Evolutionary conservation across 2,888 invertebrate genomes (phyloP).

Genomic region (Mactromeris polynyma): DNA sequence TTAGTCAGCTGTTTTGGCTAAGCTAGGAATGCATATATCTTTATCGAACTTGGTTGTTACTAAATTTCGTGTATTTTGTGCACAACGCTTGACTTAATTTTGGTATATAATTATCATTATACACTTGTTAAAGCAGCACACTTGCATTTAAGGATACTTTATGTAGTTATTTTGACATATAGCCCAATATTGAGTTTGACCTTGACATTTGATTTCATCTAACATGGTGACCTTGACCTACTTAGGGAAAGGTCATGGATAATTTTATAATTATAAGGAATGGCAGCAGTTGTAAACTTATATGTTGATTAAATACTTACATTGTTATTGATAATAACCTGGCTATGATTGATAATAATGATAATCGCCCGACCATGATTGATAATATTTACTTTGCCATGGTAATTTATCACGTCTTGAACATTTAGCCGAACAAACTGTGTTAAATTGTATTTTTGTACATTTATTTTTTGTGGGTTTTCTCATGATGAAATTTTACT

Average conservation of each 20-base stretch:
- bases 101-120: neutral
- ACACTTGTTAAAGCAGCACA: neutral
- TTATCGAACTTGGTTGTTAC: neutral
- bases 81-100: neutral
- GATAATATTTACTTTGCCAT: neutral
- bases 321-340: neutral
- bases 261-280: neutral
- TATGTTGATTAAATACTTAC: constrained; percentile 7
- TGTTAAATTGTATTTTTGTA: neutral
- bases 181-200: neutral
- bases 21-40: neutral
- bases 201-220: neutral
- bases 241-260: neutral
- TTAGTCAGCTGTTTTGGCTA: neutral
- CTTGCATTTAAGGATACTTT: neutral
- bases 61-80: neutral
- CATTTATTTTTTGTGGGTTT: neutral
- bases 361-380: too few relatives aligned
- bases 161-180: neutral
- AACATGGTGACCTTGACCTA: neutral
- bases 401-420: neutral
- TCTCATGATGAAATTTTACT: neutral
- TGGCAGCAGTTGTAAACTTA: neutral
- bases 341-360: too few relatives aligned
- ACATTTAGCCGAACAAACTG: too few relatives aligned